Base-by-base conservation (phyloP, 2,113 vertebrate species). In the Dolichotis patagonum region DNA sequence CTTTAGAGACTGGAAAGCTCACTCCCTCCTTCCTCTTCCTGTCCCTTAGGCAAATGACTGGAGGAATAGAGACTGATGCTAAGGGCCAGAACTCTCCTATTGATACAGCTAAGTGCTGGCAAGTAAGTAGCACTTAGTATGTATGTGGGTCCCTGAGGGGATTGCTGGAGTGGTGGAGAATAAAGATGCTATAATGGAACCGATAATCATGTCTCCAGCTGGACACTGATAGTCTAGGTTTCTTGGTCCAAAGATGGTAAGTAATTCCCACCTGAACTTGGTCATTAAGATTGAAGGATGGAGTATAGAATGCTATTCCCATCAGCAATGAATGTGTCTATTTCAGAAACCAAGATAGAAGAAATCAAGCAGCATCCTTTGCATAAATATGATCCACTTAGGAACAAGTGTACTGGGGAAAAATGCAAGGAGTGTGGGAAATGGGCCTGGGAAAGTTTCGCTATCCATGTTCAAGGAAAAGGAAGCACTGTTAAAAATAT, bases 61-160 rank as follows among this genome's bases (percentile, higher is more conserved):
- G 49, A 81, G 89, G 94, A 94, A 93, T 85, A 38, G 54, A 88
- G 77, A 58, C 93, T 90, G 71, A 67, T 30, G 82, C 75, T 54
- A 90, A 96, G 90, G 58, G 58, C 67, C 85, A 95, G 75, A 87
- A 67, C 63, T 71, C 49, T 95, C 49, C 30, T 75, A 63, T 90
- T 91, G 94, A 96, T 75, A 82, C 11, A 93, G 69, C 63, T 88
- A 41, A 90, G 82, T 30, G 38, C 71, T 88, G 92, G 75, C 90
- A 90, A 97, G 90, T 84, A 84, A 92, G 81, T 32, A 96, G 93
- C 97, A 96, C 85, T 97, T 96, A 90, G 90, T 85, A 88, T 67
- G 69, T 58, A 85, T 41, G 54, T 69, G 28, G 63, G 49, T 95
- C 95, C 95, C 96, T 90, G 85, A 97, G 63, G 54, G 56, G 75